Evolutionary conservation across 1,140 invertebrate species (phyloP).

Genomic region (Ips nitidus): DNA sequence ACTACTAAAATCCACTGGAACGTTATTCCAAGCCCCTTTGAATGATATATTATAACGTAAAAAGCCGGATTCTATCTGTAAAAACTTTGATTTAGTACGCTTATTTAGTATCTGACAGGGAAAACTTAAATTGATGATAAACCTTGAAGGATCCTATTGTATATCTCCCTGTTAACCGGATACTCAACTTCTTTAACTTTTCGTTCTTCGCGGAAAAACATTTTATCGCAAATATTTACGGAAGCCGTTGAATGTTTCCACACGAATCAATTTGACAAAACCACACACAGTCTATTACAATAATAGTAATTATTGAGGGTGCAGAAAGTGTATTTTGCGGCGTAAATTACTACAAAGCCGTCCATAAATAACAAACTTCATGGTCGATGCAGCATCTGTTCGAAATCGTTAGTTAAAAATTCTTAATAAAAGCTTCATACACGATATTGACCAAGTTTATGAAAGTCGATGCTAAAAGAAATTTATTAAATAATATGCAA

Average conservation of each 20-base stretch:
- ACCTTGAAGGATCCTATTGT: conserved; percentile 21
- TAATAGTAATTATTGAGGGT: too few relatives aligned
- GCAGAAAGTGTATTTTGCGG: too few relatives aligned
- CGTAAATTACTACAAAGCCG: too few relatives aligned
- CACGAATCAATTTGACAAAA: too few relatives aligned
- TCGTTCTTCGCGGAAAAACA: background rate
- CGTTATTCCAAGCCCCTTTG: conserved; percentile 15
- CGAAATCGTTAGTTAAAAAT: background rate
- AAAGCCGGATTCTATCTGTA: conserved; percentile 23
- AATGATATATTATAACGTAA: conserved; percentile 29
- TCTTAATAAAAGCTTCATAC: conserved; percentile 9
- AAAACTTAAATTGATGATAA: conserved; percentile 34
- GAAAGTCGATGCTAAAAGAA: background rate
- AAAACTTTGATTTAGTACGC: conserved; percentile 34
- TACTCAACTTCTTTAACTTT: conserved; percentile 9
- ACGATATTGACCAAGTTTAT: conserved; percentile 8
- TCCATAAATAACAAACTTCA: background rate
- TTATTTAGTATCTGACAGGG: conserved; percentile 31
- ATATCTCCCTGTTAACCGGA: conserved; percentile 13
- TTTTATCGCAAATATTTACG: too few relatives aligned
- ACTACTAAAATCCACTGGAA: conserved; percentile 2
- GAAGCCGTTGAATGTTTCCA: too few relatives aligned
- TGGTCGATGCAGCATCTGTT: conserved; percentile 3
- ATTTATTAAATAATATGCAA: background rate
- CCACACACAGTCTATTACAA: too few relatives aligned